Evolutionary conservation across 1,140 invertebrate species (phyloP), one percentile per base, ranked within the genome.

Genomic region (Drosophila teissieri): DNA sequence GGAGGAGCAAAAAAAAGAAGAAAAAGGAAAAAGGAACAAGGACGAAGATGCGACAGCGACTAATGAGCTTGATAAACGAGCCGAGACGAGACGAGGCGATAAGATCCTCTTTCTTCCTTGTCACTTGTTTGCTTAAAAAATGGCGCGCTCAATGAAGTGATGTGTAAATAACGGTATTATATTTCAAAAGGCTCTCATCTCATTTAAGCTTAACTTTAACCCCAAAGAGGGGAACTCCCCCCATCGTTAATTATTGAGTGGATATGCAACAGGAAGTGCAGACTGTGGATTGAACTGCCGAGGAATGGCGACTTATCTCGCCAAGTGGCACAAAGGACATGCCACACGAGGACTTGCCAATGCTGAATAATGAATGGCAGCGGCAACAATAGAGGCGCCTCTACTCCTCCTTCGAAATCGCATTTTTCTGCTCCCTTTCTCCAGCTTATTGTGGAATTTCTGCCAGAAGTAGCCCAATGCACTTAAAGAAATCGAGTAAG

Each of bases 121-220:
- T 53, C 62, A 31, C 46, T 64, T 68, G 64, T 67, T 68, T 70
- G 64, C 52, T 57, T 55, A 78, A 82, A 60, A 60, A 81, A 81
- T 61, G 62, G 51, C 65, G 46, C 60, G 69, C 36, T 57, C 24
- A 48, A 77, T 74, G 63, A 78, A 85, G 81, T 86, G 82, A 81
- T 86, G 68, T 74, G 81, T 80, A 85, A 85, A 85, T 80, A 85
- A 73, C 60, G 55, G 76, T 60, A 68, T 69, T 79, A 69, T 64
- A 68, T 56, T 53, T 55, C 55, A 51, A 64, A 67, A 48, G 44
- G 53, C 46, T 24, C 63, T 73, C 55, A n/a, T 24, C 52, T 15
- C 45, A 45, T 37, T 39, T 44, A 31, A 51, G 45, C 46, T 51
- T 24, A 36, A 37, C 53, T 27, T 52, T 48, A 39, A 17, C 65